Percentiles rank a stretch among this genome's conserved stretches.
These are phyloP conservation scores for Neosilurus hyrtlii DNA, from an alignment of 2,797 vertebrate species.

Conservation along the genomic window DNA sequence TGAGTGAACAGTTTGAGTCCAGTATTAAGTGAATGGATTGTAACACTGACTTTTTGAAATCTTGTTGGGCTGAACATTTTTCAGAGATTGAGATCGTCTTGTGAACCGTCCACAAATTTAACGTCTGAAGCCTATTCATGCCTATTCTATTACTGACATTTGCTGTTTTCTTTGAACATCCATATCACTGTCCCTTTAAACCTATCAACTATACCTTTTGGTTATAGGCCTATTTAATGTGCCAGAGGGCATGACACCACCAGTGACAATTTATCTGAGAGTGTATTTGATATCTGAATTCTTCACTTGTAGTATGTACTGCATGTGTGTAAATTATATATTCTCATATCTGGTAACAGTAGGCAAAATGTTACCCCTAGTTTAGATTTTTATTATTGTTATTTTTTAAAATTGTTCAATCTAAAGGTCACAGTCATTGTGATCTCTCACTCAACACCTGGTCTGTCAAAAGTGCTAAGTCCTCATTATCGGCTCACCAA, in stretches of 20 bases:
- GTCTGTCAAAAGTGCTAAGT: conserved; percentile 33
- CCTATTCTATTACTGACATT: too few relatives aligned
- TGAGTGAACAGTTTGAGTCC: too few relatives aligned
- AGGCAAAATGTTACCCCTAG: neutral
- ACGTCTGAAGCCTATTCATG: too few relatives aligned
- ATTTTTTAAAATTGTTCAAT: neutral
- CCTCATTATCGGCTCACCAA: conserved; percentile 60
- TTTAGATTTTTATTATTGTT: neutral
- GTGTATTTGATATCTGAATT: neutral
- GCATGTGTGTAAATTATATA: neutral
- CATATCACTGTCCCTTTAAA: too few relatives aligned
- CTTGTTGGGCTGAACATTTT: too few relatives aligned
- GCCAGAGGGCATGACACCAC: neutral
- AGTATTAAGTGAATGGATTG: too few relatives aligned
- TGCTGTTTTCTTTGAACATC: too few relatives aligned
- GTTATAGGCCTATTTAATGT: neutral
- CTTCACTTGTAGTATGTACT: neutral
- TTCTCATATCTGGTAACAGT: neutral
- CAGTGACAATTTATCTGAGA: neutral
- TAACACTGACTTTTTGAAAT: too few relatives aligned
- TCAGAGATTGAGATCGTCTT: too few relatives aligned
- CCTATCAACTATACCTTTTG: too few relatives aligned
- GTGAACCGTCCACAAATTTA: too few relatives aligned
- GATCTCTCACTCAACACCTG: neutral
- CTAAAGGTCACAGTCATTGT: neutral